These are phyloP conservation scores for Lepidostoma basale DNA, from an alignment of 1,140 invertebrate genomes.

Conservation along the genomic window DNA sequence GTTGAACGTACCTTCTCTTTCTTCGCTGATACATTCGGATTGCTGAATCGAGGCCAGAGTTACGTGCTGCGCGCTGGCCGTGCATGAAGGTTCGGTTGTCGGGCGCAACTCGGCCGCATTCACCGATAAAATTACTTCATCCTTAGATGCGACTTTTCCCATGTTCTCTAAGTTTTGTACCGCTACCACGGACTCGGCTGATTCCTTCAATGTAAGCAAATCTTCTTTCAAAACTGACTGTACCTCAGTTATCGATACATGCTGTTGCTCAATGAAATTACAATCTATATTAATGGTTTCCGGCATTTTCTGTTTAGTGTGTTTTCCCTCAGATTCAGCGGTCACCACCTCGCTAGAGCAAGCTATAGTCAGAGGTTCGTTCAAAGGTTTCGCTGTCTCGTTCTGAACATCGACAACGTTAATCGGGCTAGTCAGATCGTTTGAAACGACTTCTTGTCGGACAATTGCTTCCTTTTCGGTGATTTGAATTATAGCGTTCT, in stretches of 20 bases:
- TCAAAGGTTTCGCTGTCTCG: constrained; percentile 50
- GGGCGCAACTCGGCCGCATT: constrained; percentile 28
- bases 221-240: constrained; percentile 39
- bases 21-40: constrained; percentile 56
- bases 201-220: constrained; percentile 21
- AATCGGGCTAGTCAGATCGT: constrained; percentile 26
- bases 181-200: constrained; percentile 21
- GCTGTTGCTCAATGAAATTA: constrained; percentile 34
- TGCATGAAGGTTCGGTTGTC: constrained; percentile 13
- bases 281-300: constrained; percentile 13
- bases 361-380: constrained; percentile 50
- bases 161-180: constrained; percentile 24
- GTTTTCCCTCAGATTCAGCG: constrained; percentile 35
- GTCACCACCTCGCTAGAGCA: constrained; percentile 39
- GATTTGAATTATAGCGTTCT: constrained; percentile 28
- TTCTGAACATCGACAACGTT: constrained; percentile 43
- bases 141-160: constrained; percentile 36
- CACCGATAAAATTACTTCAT: constrained; percentile 37
- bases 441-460: constrained; percentile 25
- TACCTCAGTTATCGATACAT: constrained; percentile 43
- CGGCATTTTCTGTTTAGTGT: constrained; percentile 9
- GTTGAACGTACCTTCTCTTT: constrained; percentile 60
- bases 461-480: constrained; percentile 38
- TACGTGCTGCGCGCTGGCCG: constrained; percentile 31
- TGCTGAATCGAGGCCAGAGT: constrained; percentile 47